Evolutionary conservation across 2,113 vertebrate genomes (phyloP).

Genomic region (Rhabdomys dilectus): DNA sequence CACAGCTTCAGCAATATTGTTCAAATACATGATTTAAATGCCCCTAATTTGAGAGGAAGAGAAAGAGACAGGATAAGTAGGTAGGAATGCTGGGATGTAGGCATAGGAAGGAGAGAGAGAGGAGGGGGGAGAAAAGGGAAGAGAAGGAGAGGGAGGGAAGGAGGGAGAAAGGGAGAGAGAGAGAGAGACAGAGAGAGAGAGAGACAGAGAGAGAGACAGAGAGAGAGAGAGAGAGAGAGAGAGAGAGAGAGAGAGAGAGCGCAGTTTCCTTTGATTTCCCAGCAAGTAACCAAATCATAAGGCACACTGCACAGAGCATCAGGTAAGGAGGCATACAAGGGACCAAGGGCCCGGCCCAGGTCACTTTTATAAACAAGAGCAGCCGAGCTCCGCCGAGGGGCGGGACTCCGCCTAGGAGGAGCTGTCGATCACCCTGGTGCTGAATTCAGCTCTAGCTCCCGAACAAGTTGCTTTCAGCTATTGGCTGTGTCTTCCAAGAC

Average conservation of each 20-base stretch:
- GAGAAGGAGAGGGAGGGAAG: too few relatives aligned
- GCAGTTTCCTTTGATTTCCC: too few relatives aligned
- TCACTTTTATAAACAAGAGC: slow-evolving; percentile 28
- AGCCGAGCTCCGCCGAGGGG: neutral
- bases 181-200: too few relatives aligned
- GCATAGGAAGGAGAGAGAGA: too few relatives aligned
- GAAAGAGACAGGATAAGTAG: neutral
- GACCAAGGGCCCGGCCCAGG: slow-evolving; percentile 83
- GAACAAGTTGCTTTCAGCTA: slow-evolving; percentile 32
- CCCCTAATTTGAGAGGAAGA: neutral
- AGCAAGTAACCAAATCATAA: neutral
- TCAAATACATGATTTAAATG: neutral
- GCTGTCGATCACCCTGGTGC: slow-evolving; percentile 81
- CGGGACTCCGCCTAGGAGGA: slow-evolving; percentile 87
- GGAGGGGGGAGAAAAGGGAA: neutral
- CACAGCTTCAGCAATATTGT: neutral
- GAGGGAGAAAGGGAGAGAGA: neutral
- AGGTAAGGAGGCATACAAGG: neutral
- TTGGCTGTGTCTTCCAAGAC: neutral
- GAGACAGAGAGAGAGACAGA: too few relatives aligned
- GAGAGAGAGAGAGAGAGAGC: too few relatives aligned
- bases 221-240: too few relatives aligned
- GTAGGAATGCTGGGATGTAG: neutral
- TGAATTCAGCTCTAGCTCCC: slow-evolving; percentile 67
- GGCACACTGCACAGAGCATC: too few relatives aligned